phyloP scores from a whole-genome alignment of 2,888 invertebrate species.

The Taphrorychus bicolor region DNA sequence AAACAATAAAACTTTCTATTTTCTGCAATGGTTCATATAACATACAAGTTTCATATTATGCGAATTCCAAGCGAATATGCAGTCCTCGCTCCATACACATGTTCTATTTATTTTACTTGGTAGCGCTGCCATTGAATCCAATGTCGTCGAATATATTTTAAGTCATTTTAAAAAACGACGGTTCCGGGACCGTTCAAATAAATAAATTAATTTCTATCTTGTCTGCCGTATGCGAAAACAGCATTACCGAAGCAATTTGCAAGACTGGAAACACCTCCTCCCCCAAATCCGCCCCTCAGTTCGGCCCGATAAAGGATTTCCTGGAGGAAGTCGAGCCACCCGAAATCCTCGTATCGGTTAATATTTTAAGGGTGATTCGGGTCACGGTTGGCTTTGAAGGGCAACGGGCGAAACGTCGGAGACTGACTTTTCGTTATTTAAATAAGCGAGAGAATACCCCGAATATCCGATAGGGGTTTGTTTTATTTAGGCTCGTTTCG shows the following conservation, averaged over 20 bases:
- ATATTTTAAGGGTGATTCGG: constrained; percentile 4
- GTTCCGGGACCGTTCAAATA: background rate
- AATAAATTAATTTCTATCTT: background rate
- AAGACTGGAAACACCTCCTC: too few species aligned
- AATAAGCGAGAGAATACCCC: too few species aligned
- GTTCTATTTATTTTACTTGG: too few species aligned
- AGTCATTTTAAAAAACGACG: background rate
- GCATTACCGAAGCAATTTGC: constrained; percentile 1
- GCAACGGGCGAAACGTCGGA: background rate
- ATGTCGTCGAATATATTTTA: too few species aligned
- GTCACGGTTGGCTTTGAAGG: background rate
- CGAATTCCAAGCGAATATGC: too few species aligned
- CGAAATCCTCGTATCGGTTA: constrained; percentile 3
- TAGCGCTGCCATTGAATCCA: too few species aligned
- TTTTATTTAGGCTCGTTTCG: background rate
- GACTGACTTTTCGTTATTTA: background rate
- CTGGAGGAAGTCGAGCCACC: constrained; percentile 1
- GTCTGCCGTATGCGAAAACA: background rate
- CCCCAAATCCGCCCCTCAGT: background rate
- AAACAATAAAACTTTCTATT: too few species aligned
- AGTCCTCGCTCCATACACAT: too few species aligned
- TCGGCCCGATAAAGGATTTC: constrained; percentile 1
- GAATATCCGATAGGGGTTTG: too few species aligned
- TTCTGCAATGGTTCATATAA: too few species aligned
- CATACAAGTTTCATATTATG: too few species aligned